These are phyloP conservation scores for Myiopsitta monachus DNA, from an alignment of 2,113 vertebrate genomes.

Conservation along the genomic window DNA sequence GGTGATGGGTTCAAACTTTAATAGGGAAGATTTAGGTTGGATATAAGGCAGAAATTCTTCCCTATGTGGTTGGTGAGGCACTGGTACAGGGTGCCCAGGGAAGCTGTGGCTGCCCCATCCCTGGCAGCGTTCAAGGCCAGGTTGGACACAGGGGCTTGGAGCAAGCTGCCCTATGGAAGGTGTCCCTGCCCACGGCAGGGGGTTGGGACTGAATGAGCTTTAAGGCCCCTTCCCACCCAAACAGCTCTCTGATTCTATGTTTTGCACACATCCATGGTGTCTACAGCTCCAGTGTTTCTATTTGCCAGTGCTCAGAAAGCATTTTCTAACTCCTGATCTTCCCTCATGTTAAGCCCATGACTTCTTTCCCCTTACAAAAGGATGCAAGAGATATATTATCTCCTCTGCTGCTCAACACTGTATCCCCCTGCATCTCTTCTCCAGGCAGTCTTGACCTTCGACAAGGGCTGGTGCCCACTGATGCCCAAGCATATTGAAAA, in stretches of 20 bases:
- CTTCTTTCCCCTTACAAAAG: not conserved
- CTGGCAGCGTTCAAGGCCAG: too few relatives aligned
- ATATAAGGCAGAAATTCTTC: too few relatives aligned
- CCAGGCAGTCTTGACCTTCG: not conserved
- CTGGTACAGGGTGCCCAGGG: too few relatives aligned
- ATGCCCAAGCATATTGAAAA: not conserved
- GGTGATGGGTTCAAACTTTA: too few relatives aligned
- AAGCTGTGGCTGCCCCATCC: too few relatives aligned
- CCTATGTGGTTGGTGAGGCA: too few relatives aligned
- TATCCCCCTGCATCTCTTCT: not conserved
- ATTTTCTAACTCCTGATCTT: not conserved
- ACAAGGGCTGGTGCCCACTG: fast-evolving
- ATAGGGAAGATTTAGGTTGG: too few relatives aligned
- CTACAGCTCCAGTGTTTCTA: not conserved
- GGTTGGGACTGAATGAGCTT: not conserved
- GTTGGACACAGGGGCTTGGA: too few relatives aligned
- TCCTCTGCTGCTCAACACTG: not conserved
- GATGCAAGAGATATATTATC: not conserved
- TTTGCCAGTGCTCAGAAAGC: not conserved
- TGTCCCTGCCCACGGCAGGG: not conserved
- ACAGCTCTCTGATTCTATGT: not conserved
- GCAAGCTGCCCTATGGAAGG: not conserved
- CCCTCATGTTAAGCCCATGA: not conserved
- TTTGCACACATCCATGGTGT: not conserved
- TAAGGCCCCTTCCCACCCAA: not conserved